phyloP scores from a whole-genome alignment of 2,888 invertebrate species.

The Chaetogeoica ovagalla region DNA sequence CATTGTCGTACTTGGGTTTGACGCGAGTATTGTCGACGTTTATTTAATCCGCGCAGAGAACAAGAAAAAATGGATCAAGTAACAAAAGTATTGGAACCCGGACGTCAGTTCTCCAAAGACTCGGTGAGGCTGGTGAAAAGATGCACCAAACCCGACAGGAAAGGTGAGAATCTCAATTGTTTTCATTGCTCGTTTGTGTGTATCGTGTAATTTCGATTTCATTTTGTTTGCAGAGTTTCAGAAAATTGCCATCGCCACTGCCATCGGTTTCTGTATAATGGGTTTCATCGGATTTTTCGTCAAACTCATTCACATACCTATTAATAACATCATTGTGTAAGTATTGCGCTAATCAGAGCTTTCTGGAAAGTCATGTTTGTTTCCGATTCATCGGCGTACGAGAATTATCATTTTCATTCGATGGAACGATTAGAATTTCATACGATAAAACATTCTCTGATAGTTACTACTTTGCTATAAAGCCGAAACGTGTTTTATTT shows the following conservation, averaged over 20 bases:
- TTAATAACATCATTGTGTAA: conserved; percentile 93
- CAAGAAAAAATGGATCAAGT: conserved; percentile 88
- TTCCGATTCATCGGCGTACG: not conserved
- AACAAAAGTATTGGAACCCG: conserved; percentile 90
- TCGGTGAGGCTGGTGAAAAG: conserved; percentile 96
- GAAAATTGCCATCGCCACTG: conserved; percentile 98
- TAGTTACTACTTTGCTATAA: too few species aligned
- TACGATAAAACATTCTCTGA: too few species aligned
- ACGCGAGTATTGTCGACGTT: not conserved
- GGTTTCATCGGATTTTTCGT: conserved; percentile 99
- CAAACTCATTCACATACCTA: conserved; percentile 99
- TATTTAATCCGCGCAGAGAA: not conserved
- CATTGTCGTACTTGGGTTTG: not conserved
- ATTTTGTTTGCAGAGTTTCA: conserved; percentile 83
- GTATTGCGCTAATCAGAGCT: conserved; percentile 60
- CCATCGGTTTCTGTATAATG: conserved; percentile 99
- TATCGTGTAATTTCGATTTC: not conserved
- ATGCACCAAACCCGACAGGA: conserved; percentile 98
- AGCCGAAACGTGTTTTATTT: too few species aligned
- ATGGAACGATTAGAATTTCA: too few species aligned
- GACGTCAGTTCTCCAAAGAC: conserved; percentile 96
- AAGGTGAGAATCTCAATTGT: conserved; percentile 67
- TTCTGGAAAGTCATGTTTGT: too few species aligned
- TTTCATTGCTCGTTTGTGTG: not conserved
- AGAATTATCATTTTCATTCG: too few species aligned